A percentile compares a stretch with the other conserved stretches of the same genome.
These are phyloP conservation scores for Microtus montanus DNA, from an alignment of 2,113 vertebrate genomes.

Conservation along the genomic window DNA sequence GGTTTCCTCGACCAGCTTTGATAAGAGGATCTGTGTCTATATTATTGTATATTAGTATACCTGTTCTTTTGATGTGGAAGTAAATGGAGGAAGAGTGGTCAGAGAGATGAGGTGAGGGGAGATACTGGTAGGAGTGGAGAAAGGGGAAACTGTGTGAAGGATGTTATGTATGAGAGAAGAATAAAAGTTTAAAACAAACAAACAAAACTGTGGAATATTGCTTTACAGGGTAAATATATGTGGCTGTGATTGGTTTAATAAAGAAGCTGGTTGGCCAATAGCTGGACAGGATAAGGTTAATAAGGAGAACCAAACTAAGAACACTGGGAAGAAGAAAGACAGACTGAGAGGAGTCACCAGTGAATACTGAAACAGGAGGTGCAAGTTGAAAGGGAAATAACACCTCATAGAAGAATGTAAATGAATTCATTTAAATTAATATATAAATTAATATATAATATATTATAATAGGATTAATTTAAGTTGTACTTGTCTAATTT, in stretches of 20 bases:
- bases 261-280: not conserved
- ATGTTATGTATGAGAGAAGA: not conserved
- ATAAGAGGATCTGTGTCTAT: not conserved
- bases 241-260: not conserved
- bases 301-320: not conserved
- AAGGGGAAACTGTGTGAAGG: not conserved
- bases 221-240: not conserved
- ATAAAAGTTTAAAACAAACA: not conserved
- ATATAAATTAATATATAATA: too few relatives aligned
- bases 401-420: not conserved
- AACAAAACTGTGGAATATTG: not conserved
- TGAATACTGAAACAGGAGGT: not conserved
- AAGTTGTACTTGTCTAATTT: not conserved
- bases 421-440: not conserved
- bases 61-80: not conserved
- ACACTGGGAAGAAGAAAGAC: not conserved
- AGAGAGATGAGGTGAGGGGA: not conserved
- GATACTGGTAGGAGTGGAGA: not conserved
- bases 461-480: not conserved
- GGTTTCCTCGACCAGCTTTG: too few relatives aligned
- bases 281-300: not conserved
- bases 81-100: not conserved
- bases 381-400: not conserved
- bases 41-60: not conserved
- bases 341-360: not conserved